Conservation (phyloP, 2,797 vertebrate genomes). For the Echiichthys vipera region DNA sequence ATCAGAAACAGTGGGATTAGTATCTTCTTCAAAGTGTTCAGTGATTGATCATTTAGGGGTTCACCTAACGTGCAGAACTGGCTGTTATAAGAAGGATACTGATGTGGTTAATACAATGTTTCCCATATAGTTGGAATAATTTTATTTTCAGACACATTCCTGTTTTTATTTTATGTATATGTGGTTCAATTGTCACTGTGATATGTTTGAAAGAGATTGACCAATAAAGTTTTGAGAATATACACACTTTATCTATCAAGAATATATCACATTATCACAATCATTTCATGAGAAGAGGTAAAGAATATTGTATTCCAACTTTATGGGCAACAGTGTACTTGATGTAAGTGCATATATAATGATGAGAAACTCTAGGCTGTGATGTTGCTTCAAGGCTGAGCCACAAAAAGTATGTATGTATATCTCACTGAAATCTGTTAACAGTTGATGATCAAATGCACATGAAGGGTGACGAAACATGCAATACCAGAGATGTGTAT, state of each 20-base stretch:
- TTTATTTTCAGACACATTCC: no score
- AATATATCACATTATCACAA: no score
- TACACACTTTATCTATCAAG: no score
- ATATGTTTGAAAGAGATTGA: no score
- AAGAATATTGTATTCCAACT: no score
- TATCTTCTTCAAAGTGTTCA: slow-evolving; percentile 28
- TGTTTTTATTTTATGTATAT: no score
- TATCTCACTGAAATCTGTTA: not conserved
- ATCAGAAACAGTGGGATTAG: slow-evolving; percentile 25
- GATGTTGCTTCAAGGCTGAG: slow-evolving; percentile 2
- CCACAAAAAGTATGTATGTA: not conserved
- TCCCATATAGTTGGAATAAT: no score
- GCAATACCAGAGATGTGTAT: not conserved
- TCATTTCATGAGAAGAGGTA: no score
- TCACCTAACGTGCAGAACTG: slow-evolving; percentile 12
- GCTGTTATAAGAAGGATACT: slow-evolving; percentile 7
- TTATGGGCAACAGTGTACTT: no score
- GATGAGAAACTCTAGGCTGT: not conserved
- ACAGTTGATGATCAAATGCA: slow-evolving; percentile 1
- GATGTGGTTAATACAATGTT: slow-evolving; percentile 21
- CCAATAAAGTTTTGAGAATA: no score
- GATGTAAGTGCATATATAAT: slow-evolving; percentile 5
- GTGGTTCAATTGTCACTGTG: no score
- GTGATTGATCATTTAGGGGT: slow-evolving; percentile 47
- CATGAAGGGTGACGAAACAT: not conserved